These are phyloP conservation scores for Sphaerodactylus townsendi DNA, from an alignment of 2,113 vertebrate genomes.

Conservation along the genomic window DNA sequence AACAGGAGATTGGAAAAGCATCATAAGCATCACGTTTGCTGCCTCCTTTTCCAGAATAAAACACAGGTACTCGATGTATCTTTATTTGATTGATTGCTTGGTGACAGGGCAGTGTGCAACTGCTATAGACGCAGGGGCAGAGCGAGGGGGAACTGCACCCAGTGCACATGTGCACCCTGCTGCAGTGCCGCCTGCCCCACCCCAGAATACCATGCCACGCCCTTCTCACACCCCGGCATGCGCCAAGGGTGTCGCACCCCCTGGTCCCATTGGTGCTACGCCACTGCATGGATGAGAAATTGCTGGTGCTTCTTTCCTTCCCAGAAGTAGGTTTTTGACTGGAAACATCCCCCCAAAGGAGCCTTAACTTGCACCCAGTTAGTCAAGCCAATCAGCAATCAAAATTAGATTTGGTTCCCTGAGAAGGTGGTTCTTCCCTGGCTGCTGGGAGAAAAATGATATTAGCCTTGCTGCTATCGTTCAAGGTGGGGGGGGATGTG, in stretches of 20 bases:
- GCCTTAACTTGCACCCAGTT: neutral
- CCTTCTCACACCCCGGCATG: too few species aligned
- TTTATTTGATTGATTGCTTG: neutral
- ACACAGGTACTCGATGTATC: neutral
- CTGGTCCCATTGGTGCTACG: too few species aligned
- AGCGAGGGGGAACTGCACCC: too few species aligned
- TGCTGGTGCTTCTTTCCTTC: neutral
- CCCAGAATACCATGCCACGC: too few species aligned
- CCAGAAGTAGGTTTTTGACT: neutral
- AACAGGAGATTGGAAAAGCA: too few species aligned
- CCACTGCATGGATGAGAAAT: too few species aligned
- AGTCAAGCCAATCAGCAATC: neutral
- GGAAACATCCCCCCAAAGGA: fast-evolving
- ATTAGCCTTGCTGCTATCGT: neutral
- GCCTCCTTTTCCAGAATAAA: neutral
- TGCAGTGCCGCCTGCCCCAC: too few species aligned
- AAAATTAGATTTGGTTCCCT: neutral
- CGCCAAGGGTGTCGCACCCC: too few species aligned
- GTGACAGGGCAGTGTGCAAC: neutral
- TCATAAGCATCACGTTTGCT: neutral
- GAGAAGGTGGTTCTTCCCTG: fast-evolving
- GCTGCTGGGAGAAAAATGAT: neutral
- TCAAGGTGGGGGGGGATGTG: slow-evolving; percentile 15
- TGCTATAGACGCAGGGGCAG: too few species aligned
- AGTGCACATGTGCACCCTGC: too few species aligned